These are phyloP conservation scores for Thalassoma bifasciatum DNA, from an alignment of 2,113 vertebrate genomes.

Conservation along the genomic window DNA sequence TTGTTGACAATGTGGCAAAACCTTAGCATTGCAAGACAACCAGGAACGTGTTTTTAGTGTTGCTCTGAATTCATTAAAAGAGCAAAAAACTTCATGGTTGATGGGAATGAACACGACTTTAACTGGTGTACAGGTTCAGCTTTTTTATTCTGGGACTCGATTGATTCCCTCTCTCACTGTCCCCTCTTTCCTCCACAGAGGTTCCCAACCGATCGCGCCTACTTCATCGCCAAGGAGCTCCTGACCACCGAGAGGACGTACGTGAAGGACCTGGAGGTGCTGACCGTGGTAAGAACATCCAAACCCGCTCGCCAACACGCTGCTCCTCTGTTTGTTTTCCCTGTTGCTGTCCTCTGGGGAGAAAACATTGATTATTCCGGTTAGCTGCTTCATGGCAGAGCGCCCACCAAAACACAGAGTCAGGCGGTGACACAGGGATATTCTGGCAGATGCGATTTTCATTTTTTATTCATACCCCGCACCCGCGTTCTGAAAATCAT, in stretches of 20 bases:
- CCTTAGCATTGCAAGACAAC: too few species aligned
- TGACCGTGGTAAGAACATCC: constrained; percentile 87
- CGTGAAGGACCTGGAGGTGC: constrained; percentile 96
- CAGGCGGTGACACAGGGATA: constrained; percentile 53
- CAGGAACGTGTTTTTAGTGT: too few species aligned
- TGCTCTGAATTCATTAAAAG: too few species aligned
- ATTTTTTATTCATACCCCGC: constrained; percentile 58
- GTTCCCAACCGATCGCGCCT: constrained; percentile 92
- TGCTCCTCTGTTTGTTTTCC: constrained; percentile 46
- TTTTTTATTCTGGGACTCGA: too few species aligned
- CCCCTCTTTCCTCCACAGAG: constrained; percentile 81
- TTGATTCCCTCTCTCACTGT: background rate
- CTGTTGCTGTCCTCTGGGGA: constrained; percentile 42
- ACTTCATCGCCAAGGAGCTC: constrained; percentile 96
- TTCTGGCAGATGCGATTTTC: constrained; percentile 54
- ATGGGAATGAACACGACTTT: too few species aligned
- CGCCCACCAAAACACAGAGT: constrained; percentile 51
- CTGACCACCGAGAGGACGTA: constrained; percentile 94
- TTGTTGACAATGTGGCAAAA: too few species aligned
- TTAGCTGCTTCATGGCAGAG: constrained; percentile 56
- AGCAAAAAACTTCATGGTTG: too few species aligned
- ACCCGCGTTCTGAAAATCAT: constrained; percentile 51
- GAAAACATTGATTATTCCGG: constrained; percentile 69
- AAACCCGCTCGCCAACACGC: background rate
- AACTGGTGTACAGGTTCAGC: too few species aligned